Base-by-base conservation (phyloP, 2,113 vertebrate genomes). In the Elephantulus edwardii region DNA sequence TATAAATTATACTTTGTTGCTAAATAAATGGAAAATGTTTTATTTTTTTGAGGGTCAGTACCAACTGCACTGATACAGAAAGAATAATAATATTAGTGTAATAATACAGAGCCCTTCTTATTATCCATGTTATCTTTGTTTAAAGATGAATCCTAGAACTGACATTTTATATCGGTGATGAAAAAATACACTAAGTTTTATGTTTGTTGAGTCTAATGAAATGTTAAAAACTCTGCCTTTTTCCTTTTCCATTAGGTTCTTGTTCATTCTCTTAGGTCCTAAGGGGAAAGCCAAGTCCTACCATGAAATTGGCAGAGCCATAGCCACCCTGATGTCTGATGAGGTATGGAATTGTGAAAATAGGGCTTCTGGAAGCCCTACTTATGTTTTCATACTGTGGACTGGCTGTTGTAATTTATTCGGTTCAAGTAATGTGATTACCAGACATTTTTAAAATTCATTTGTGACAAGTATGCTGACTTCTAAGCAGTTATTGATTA, bases 231-330 rank as follows among this genome's bases (percentile, higher is more conserved):
- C 26, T 93, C 60, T 92, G 78, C 40, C 90, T 95, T 58, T 95
- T 82, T 95, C 91, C 35, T 83, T 77, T 94, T 95, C 95, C 78
- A 16, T 71, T 97, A 99, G 99, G 91, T 99, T 99, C 97, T 97
- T 99, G 50, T 99, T 99, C 97, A 98, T 99, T 97, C 96, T 99
- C 46, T 98, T 99, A 86, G 99, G 99, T 96, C 99, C 99, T 28
- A 99, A 99, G 98, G 99, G 99, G 86, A 99, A 99, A 98, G 99
- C 98, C 13, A 99, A 99, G 96, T 99, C 99, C 2, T 99, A 99
- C 88, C 99, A 99, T 72, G 99, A 99, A 98, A 99, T 99, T 3
- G 99, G 99, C 91, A 97, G 99, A 97, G 98, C 99, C 79, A 99
- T 99, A 1, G 99, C 99, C 54, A 99, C 99, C 0, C 97, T 99